Base-by-base conservation (phyloP, 2,113 vertebrate species). In the Cyprinus carpio region DNA sequence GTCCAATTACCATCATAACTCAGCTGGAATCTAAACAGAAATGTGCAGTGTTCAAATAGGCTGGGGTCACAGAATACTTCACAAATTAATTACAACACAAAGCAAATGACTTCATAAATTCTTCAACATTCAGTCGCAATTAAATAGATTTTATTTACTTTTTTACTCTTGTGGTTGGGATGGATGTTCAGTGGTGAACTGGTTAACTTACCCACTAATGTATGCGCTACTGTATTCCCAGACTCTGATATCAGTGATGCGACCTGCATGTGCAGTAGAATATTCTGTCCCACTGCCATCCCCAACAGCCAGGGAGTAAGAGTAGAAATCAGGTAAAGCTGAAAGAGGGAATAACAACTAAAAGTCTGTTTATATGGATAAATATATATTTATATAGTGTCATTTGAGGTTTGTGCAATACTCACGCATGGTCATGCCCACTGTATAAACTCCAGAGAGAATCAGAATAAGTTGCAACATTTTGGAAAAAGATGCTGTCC, bases 21-120 rank as follows among this genome's bases (percentile, higher is more conserved):
- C 0, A 92, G 4, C 58, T 86, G 88, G 12, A 92, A 11, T 11
- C 91, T 92, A 43, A 72, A 82, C 46, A 13, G 29, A 75, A 2
- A 27, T 25, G 13, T 15, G 31, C 9, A 23, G 18, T 72, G 31
- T 72, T 29, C 25, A 64, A 29, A 64, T 6, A 13, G 62, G 29
- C 1, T 40, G 6, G n/a, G 8, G 20, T n/a, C 58, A n/a, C 58
- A 60, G 58, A 60, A 60, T 60, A n/a, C 7, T 9, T 6, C 1
- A 10, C 23, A 60, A n/a, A 23, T 7, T 1, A 60, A 60, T n/a
- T 6, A 64, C 4, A 23, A 58, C 2, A 62, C 60, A 12, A 64
- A 4, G 4, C 60, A 62, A 62, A 12, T 25, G 3, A 12, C 58
- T 60, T 60, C 0, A n/a, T 25, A 11, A 60, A 60, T 60, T n/a